Percentiles rank a stretch among this genome's conserved stretches.
phyloP scores from a whole-genome alignment of 1,140 invertebrate genomes.

The Bombus polaris region DNA sequence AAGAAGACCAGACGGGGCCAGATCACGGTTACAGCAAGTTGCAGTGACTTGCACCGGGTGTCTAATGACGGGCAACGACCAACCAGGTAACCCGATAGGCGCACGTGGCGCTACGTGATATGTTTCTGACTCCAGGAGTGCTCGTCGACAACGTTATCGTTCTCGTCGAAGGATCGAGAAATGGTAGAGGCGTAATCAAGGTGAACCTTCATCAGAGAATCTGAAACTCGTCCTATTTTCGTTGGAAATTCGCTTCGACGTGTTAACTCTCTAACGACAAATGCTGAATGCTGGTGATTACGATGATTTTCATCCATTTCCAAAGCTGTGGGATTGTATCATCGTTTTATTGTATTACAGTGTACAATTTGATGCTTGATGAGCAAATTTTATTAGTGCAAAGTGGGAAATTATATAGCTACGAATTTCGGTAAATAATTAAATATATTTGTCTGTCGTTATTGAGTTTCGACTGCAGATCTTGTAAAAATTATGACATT shows the following conservation, averaged over 20 bases:
- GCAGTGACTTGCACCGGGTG: conserved; percentile 61
- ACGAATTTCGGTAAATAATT: too few relatives aligned
- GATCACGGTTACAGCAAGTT: background rate
- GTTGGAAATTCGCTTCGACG: background rate
- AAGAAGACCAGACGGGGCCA: background rate
- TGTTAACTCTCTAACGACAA: background rate
- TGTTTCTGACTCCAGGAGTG: conserved; percentile 54
- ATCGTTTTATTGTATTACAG: too few relatives aligned
- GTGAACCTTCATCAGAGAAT: background rate
- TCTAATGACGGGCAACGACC: conserved; percentile 71
- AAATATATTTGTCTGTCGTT: too few relatives aligned
- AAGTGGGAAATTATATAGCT: too few relatives aligned
- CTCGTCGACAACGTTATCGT: conserved; percentile 40
- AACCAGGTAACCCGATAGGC: conserved; percentile 73
- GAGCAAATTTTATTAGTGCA: too few relatives aligned
- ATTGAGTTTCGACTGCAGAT: too few relatives aligned
- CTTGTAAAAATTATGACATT: too few relatives aligned
- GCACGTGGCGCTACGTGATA: conserved; percentile 77
- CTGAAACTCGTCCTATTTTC: background rate
- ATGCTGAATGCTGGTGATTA: background rate
- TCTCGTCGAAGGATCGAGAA: conserved; percentile 20
- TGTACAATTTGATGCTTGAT: too few relatives aligned
- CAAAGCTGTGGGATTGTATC: too few relatives aligned
- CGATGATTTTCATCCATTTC: too few relatives aligned
- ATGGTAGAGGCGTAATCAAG: conserved; percentile 12